Evolutionary conservation across 2,113 vertebrate species (phyloP).

Genomic region (Podarcis raffonei): DNA sequence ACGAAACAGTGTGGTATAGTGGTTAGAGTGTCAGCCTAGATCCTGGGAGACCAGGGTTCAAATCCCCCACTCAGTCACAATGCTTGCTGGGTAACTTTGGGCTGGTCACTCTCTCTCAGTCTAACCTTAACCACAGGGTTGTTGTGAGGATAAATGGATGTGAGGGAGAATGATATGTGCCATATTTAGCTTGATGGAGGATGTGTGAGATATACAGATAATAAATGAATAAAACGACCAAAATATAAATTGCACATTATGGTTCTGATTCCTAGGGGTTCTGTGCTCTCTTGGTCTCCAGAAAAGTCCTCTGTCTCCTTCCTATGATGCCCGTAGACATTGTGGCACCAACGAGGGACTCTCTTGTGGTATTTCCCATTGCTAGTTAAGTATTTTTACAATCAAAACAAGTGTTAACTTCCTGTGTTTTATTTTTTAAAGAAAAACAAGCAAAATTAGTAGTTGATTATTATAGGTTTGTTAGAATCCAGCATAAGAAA

Average conservation of each 20-base stretch:
- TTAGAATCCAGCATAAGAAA: conserved; percentile 42
- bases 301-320: not conserved
- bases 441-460: conserved; percentile 36
- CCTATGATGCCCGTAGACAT: conserved; percentile 36
- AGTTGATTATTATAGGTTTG: conserved; percentile 37
- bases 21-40: too few species aligned
- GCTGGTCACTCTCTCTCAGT: too few species aligned
- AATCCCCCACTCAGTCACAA: too few species aligned
- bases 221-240: not conserved
- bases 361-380: conserved; percentile 6
- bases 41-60: too few species aligned
- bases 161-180: too few species aligned
- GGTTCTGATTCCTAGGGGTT: not conserved
- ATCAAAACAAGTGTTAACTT: conserved; percentile 47
- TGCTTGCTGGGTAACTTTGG: too few species aligned
- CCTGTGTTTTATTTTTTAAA: conserved; percentile 20
- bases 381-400: conserved; percentile 44
- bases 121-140: too few species aligned
- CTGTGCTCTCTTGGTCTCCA: not conserved
- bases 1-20: too few species aligned
- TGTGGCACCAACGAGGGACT: conserved; percentile 47
- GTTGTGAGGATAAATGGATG: too few species aligned
- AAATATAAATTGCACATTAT: not conserved
- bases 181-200: too few species aligned
- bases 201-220: too few species aligned